Conservation (phyloP, 2,888 invertebrate genomes). For the Folsomia candida region DNA sequence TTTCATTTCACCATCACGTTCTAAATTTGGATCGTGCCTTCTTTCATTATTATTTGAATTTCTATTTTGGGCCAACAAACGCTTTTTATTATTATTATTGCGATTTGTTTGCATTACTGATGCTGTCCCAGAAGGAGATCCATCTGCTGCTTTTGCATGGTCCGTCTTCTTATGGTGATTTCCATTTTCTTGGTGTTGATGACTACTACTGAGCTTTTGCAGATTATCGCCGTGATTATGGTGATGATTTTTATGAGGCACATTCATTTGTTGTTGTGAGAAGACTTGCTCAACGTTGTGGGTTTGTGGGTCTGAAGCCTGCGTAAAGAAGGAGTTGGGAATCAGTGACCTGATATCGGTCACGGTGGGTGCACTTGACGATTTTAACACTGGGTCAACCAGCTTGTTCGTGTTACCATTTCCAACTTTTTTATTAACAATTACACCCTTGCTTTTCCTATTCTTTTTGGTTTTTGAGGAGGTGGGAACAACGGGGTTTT, state of each 20-base stretch:
- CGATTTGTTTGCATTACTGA: too few species aligned
- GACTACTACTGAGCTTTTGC: too few species aligned
- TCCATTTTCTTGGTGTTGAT: constrained; percentile 17
- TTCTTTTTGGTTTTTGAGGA: constrained; percentile 8
- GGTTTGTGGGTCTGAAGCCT: constrained; percentile 21
- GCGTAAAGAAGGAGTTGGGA: constrained; percentile 37
- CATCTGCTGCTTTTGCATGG: constrained; percentile 24
- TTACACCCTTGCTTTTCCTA: constrained; percentile 9
- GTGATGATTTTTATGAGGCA: constrained; percentile 13
- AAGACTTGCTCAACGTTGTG: neutral
- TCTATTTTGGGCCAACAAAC: constrained; percentile 16
- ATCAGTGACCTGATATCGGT: constrained; percentile 46
- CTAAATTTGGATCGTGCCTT: constrained; percentile 22
- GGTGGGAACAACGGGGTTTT: neutral
- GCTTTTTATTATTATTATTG: constrained; percentile 16
- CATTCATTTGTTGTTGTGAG: neutral
- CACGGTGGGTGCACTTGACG: constrained; percentile 41
- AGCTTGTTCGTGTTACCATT: constrained; percentile 9
- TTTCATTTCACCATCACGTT: constrained; percentile 10
- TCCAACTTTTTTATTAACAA: neutral
- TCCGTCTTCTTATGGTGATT: constrained; percentile 16
- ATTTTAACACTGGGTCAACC: constrained; percentile 12
- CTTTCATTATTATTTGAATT: constrained; percentile 23
- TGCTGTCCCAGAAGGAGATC: constrained; percentile 20
- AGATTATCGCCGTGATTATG: constrained; percentile 34